Base-by-base conservation (phyloP, 2,888 invertebrate genomes). In the Megastigmus dorsalis region DNA sequence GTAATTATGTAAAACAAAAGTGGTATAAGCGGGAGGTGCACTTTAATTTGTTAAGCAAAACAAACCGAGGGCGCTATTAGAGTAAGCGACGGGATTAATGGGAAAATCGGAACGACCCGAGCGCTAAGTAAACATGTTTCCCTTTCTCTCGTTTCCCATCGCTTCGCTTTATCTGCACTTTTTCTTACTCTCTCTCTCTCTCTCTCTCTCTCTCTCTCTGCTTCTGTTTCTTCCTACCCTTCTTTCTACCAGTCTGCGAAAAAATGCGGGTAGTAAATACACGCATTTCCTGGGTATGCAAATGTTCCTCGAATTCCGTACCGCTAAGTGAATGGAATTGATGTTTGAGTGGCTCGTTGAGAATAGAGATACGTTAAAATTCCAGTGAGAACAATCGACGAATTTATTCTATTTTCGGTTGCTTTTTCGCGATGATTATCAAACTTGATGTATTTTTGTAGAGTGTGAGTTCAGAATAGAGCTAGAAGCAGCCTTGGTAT, bases 1-100 rank as follows among this genome's bases (percentile, higher is more conserved):
- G 28, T 28, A 28, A 3, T 67, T 45, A 59, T 33, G 23, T 33
- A 50, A 63, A 70, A 54, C 26, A 43, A 52, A 70, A 54, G 38
- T 20, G 54, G 36, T 20, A 41, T 41, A 28, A 28, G 26, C 36
- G 50, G 33, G 52, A 67, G 68, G 75, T 63, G 68, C 72, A 63
- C 73, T 79, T 80, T 80, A 82, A 83, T 82, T 82, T 80, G 82
- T 80, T 80, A 80, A 80, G 77, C 77, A 81, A 82, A 82, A 82
- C 80, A 82, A 80, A 81, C 76, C 75, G 76, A 79, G 82, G n/a
- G 81, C 80, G 80, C 79, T 81, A 82, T 82, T 82, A 82, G 79
- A 79, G 78, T 75, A 76, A 78, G 65, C 77, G 74, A 67, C 48
- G 69, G 81, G 78, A 82, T 81, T 79, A 80, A 82, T 80, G 79